Evolutionary conservation across 2,888 invertebrate species (phyloP), one percentile per base, ranked within the genome.

Genomic region (Stenodera caucasica): DNA sequence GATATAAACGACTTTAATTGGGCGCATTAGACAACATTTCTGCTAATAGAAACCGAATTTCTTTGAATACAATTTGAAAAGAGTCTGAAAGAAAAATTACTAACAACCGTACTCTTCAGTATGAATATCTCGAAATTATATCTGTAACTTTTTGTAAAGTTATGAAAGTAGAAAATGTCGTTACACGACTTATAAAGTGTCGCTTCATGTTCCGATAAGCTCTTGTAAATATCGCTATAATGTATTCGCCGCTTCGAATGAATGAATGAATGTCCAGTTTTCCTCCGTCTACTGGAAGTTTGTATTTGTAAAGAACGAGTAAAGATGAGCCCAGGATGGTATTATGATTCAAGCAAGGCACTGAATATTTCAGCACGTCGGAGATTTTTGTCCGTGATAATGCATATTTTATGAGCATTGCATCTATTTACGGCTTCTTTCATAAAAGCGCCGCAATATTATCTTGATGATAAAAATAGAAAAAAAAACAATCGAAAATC

Each of bases 381-480:
- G 77, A 80, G 79, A 79, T 80, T 80, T 79, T 79, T 78, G 78
- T 78, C 71, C 76, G 77, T 78, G 80, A 80, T 79, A 78, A 75
- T 78, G 77, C 77, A 80, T 80, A 79, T 78, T 80, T 80, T 80
- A 80, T 78, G 78, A 77, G 76, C 69, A 72, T 74, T 76, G 75
- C 74, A 75, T 75, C 74, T 75, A 73, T 72, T 75, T 73, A 72
- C 67, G 67, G 68, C 65, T 26, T 26, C 26, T 2, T 26, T 26
- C 5, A 26, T 4, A 23, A 37, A 57, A 66, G 68, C 68, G 68
- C 70, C 71, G 64, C 72, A 65, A 64, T 67, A 67, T 70, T 67
- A 68, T 64, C 60, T 54, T 26, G 5, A 5, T 26, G 5, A 26
- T 5, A 26, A 26, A 26, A 26, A 26, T 26, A 26, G 2, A 26